Conservation (phyloP, 2,888 invertebrate genomes). For the Belgica antarctica region DNA sequence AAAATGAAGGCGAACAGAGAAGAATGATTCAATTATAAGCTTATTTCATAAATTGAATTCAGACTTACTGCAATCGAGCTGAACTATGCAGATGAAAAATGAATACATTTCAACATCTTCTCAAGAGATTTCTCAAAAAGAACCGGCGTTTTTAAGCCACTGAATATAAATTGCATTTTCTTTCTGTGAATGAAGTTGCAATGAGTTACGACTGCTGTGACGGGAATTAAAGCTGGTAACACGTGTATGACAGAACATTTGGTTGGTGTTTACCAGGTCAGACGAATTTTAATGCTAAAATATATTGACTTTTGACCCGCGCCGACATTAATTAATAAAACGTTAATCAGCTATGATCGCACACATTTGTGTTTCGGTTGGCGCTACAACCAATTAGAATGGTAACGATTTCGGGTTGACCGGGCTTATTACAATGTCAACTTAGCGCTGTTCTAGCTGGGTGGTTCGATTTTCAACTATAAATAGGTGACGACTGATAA, state of each 20-base stretch:
- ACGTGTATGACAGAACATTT: no score
- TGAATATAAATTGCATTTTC: no score
- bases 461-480: neutral
- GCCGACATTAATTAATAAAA: neutral
- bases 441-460: neutral
- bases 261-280: no score
- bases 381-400: neutral
- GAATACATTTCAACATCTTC: neutral
- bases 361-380: neutral
- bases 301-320: conserved; percentile 1
- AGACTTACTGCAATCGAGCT: neutral
- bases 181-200: no score
- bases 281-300: neutral
- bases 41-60: conserved; percentile 38
- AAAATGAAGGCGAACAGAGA: neutral
- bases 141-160: no score
- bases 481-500: conserved; percentile 29
- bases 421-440: no score
- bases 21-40: conserved; percentile 41
- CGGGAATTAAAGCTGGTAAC: no score
- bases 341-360: neutral
- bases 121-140: neutral
- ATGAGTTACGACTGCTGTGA: no score
- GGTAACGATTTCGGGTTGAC: neutral
- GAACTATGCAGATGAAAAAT: neutral